Conservation (phyloP, 2,888 invertebrate genomes). For the Ophion ellenae region DNA sequence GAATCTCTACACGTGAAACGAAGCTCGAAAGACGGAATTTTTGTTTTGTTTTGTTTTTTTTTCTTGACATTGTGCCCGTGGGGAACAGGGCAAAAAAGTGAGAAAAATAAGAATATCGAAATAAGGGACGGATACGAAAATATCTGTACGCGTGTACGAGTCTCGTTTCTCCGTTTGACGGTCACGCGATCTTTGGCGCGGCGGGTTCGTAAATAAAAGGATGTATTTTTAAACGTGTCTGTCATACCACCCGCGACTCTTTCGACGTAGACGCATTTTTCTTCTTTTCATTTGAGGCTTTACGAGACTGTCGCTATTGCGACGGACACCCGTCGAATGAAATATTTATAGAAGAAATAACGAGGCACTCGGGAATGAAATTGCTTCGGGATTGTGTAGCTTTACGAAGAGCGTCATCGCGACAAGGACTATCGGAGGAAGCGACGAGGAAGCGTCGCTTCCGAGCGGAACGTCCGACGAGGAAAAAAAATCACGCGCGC, state of each 20-base stretch:
- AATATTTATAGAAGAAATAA: constrained; percentile 2
- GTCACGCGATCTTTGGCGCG: constrained; percentile 66
- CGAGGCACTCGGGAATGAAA: too few relatives aligned
- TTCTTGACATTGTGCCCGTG: too few relatives aligned
- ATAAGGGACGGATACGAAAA: constrained; percentile 21
- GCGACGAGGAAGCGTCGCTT: too few relatives aligned
- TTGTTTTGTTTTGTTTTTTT: too few relatives aligned
- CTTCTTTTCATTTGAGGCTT: too few relatives aligned
- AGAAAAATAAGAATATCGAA: constrained; percentile 7
- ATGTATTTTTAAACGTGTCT: constrained; percentile 67
- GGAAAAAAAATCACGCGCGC: too few relatives aligned
- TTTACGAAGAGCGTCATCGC: too few relatives aligned
- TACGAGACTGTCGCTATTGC: too few relatives aligned
- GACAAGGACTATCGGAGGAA: too few relatives aligned
- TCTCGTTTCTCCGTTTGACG: constrained; percentile 55
- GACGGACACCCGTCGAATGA: not conserved
- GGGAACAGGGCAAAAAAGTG: not conserved
- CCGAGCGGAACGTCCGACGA: too few relatives aligned
- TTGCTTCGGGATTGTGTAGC: too few relatives aligned
- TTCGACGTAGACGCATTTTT: constrained; percentile 6
- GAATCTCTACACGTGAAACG: constrained; percentile 3
- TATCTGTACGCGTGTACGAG: constrained; percentile 27
- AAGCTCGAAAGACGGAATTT: not conserved
- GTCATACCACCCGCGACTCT: constrained; percentile 40
- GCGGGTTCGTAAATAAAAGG: constrained; percentile 61